Evolutionary conservation across 2,113 vertebrate species (phyloP).

Genomic region (Propithecus coquereli): DNA sequence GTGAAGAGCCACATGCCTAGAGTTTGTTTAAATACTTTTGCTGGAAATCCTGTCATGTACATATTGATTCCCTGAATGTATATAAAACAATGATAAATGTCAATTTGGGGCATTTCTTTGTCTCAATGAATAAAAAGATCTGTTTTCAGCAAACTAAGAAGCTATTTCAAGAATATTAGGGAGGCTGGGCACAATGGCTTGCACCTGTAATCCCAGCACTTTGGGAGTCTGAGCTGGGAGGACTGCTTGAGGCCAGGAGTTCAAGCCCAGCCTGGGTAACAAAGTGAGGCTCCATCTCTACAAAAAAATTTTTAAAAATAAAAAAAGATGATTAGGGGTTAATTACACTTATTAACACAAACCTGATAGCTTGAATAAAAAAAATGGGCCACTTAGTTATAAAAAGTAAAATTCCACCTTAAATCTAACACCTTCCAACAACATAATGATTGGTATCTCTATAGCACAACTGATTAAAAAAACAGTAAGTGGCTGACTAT

Average conservation of each 20-base stretch:
- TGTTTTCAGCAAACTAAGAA: neutral
- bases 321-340: neutral
- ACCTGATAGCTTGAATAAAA: neutral
- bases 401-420: neutral
- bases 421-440: neutral
- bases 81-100: neutral
- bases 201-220: too few species aligned
- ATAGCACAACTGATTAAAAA: neutral
- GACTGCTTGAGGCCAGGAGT: too few species aligned
- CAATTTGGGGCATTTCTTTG: neutral
- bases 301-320: too few species aligned
- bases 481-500: neutral
- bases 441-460: neutral
- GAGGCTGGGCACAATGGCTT: too few species aligned
- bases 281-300: too few species aligned
- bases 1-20: neutral
- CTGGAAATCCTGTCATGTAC: neutral
- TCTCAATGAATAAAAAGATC: neutral
- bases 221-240: neutral
- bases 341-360: neutral
- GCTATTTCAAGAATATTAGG: neutral
- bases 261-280: too few species aligned
- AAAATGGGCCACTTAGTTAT: neutral
- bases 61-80: neutral
- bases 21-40: neutral